Conservation (phyloP, 2,113 vertebrate species). For the Ardeotis arabs region DNA sequence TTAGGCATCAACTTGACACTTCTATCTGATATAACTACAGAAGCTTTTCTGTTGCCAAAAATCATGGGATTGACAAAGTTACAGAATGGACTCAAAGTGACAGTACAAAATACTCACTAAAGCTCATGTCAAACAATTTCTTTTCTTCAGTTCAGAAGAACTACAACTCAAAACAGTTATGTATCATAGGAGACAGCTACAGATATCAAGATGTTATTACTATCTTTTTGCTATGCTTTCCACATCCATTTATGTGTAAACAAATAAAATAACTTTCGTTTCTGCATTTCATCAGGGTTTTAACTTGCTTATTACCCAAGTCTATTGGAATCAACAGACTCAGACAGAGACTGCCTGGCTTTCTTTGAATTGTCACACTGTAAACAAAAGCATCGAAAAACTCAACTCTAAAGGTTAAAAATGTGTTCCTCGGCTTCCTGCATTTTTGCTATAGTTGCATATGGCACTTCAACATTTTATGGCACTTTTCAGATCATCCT, state of each 20-base stretch:
- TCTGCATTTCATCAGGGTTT: constrained; percentile 26
- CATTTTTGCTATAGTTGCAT: background rate
- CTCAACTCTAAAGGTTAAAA: background rate
- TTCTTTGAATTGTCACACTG: background rate
- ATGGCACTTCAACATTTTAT: background rate
- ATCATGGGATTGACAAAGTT: background rate
- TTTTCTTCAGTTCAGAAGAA: background rate
- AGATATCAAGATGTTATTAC: background rate
- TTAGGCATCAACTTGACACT: background rate
- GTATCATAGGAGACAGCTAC: background rate
- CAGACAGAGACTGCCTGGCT: background rate
- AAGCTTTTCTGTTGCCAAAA: constrained; percentile 5
- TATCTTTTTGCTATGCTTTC: background rate
- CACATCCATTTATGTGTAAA: constrained; percentile 2
- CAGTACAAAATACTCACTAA: constrained; percentile 27
- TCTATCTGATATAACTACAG: background rate
- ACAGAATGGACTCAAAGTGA: background rate
- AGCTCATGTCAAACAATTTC: background rate
- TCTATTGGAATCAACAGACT: background rate
- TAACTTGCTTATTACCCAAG: constrained; percentile 1
- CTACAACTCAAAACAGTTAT: background rate
- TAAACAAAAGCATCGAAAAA: constrained; percentile 41
- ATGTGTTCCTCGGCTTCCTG: background rate
- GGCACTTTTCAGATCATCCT: background rate
- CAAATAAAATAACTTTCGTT: constrained; percentile 24